phyloP scores from a whole-genome alignment of 2,113 vertebrate species.

The Dipodomys merriami region DNA sequence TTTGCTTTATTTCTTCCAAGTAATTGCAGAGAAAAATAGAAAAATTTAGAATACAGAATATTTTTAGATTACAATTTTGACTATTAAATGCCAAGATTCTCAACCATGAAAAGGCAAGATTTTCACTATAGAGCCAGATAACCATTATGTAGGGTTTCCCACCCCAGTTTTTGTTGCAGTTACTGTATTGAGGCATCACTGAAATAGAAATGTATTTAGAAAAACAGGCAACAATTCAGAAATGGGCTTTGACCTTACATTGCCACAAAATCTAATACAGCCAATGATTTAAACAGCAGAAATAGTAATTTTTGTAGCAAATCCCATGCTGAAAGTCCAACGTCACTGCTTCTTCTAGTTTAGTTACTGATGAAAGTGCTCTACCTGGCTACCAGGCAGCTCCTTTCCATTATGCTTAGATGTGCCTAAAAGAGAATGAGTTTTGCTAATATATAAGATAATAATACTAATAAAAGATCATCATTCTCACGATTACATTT shows the following conservation, averaged over 20 bases:
- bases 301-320: not conserved
- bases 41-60: conserved; percentile 30
- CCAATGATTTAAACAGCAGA: not conserved
- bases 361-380: not conserved
- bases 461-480: too few species aligned
- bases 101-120: not conserved
- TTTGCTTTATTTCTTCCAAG: conserved; percentile 24
- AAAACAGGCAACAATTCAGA: not conserved
- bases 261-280: not conserved
- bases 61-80: not conserved
- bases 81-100: conserved; percentile 30
- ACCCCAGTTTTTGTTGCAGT: not conserved
- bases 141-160: conserved; percentile 18
- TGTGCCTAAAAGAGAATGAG: not conserved
- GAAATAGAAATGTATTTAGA: conserved; percentile 10
- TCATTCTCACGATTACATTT: not conserved
- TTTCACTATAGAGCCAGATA: not conserved
- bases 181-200: not conserved
- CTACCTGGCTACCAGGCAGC: not conserved
- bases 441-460: too few species aligned
- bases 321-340: not conserved
- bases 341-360: not conserved
- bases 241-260: not conserved
- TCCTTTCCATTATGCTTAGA: not conserved
- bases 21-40: not conserved